Conservation (phyloP, 2,888 invertebrate species). For the Portevinia maculata region DNA sequence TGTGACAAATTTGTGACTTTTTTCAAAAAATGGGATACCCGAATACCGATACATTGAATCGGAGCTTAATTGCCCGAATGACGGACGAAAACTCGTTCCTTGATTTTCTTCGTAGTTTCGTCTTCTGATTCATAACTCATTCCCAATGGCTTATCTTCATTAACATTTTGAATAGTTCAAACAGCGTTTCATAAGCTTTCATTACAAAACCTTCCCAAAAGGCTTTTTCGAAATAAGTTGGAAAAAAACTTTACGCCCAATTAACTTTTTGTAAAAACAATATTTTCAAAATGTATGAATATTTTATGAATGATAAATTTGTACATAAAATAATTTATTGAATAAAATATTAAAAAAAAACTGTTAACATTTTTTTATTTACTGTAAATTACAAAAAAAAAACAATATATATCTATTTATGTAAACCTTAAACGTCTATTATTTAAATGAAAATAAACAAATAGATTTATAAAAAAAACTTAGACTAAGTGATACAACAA, state of each 20-base stretch:
- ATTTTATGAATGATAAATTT: constrained; percentile 26
- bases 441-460: constrained; percentile 53
- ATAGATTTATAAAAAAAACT: constrained; percentile 54
- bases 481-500: constrained; percentile 67
- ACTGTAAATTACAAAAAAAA: constrained; percentile 47
- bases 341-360: constrained; percentile 22
- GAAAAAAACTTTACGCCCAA: constrained; percentile 19
- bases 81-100: too few relatives aligned
- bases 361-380: constrained; percentile 59
- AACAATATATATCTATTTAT: constrained; percentile 35
- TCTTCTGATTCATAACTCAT: too few relatives aligned
- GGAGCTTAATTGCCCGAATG: too few relatives aligned
- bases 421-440: constrained; percentile 55
- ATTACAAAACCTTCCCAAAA: background rate
- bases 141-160: too few relatives aligned
- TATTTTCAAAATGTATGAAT: constrained; percentile 25
- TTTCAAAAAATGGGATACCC: too few relatives aligned
- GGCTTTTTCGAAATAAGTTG: background rate
- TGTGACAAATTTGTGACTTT: too few relatives aligned
- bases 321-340: constrained; percentile 38
- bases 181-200: too few relatives aligned
- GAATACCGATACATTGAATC: too few relatives aligned
- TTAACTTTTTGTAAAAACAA: constrained; percentile 2
- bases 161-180: too few relatives aligned
- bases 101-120: too few relatives aligned